Evolutionary conservation across 2,113 vertebrate genomes (phyloP), one percentile per base, ranked within the genome.

Genomic region (Periophthalmus modestus): DNA sequence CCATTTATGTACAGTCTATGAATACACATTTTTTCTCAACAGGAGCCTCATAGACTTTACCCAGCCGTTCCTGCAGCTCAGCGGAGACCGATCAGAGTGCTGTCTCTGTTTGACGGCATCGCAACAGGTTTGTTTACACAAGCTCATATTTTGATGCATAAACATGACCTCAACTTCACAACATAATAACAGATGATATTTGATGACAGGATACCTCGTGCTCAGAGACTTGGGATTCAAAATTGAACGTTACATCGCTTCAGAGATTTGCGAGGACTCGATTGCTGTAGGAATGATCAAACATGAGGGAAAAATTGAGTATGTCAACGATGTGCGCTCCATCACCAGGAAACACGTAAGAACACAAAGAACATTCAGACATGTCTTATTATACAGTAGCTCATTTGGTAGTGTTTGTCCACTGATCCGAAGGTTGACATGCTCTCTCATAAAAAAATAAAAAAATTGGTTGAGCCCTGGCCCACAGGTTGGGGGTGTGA

Each of bases 71-170:
- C 96, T 0, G 93, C 95, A 10, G 90, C 93, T 0, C 86, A 92
- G 55, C 94, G 97, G 70, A 92, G 92, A 66, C 96, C 97, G 0
- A 93, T 99, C 33, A 92, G 85, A 73, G 97, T 99, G 52, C 92
- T 99, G 52, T 99, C 97, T 0, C 92, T 99, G n/a, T 99, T 99
- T 28, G 97, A 98, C 71, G 97, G 97, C 39, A 96, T 98, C 5
- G 93, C 96, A 0, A 97, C 97, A 91, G 97, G 97, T 98, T 34
- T 62, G 87, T 85, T 89, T 62, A 10, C 16, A 61, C 11, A 2
- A 12, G 21, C 57, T 11, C 13, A 59, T 28, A 59, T 24, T 59
- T 59, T 14, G 11, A 0, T 13, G 23, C 4, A 21, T 9, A 15
- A 9, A 11, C 7, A 10, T 21, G 2, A 55, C 52, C 7, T 19